Base-by-base conservation (phyloP, 2,797 vertebrate genomes). In the Tachyglossus aculeatus region DNA sequence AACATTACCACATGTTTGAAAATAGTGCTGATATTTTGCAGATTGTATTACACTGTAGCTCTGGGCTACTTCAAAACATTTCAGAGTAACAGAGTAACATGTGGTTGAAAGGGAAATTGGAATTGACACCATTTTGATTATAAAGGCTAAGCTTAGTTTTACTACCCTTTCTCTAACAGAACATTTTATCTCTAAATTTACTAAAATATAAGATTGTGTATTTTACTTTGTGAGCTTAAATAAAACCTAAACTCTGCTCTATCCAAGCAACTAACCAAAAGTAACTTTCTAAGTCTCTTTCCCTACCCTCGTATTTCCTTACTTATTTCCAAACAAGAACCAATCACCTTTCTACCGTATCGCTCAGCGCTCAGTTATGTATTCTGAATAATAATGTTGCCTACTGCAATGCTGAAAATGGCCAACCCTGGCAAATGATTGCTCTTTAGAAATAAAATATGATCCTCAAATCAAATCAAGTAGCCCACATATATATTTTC, bases 1-100 rank as follows among this genome's bases (percentile, higher is more conserved):
- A 97, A 89, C 89, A 94, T 93, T 96, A 89, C 94, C 95, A 96
- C 88, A 94, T 97, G 94, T 95, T 94, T 93, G 89, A 89, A 93
- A 95, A 95, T 88, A 92, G 81, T 82, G 83, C 75, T 94, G 93
- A 93, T 93, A 87, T 90, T 95, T 93, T 88, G 78, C 93, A 95
- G 95, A 95, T 92, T 88, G 71, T 83, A 82, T 92, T 91, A 83
- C 77, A 67, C 77, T 78, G 65, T 77, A 87, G 84, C 54, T 77
- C 89, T 91, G 88, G 87, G 84, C 61, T 71, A 78, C 90, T 94
- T 95, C 93, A 95, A 94, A 96, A 95, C 91, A 89, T 88, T 88
- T 90, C 85, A 90, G 88, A 92, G 87, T 93, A 91, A 91, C 90
- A 89, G 67, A 66, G 90, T n/a, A n/a, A n/a, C n/a, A n/a, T n/a